A percentile compares a stretch with the other conserved stretches of the same genome.
Evolutionary conservation across 2,888 invertebrate genomes (phyloP).

Genomic region (Candidula unifasciata): DNA sequence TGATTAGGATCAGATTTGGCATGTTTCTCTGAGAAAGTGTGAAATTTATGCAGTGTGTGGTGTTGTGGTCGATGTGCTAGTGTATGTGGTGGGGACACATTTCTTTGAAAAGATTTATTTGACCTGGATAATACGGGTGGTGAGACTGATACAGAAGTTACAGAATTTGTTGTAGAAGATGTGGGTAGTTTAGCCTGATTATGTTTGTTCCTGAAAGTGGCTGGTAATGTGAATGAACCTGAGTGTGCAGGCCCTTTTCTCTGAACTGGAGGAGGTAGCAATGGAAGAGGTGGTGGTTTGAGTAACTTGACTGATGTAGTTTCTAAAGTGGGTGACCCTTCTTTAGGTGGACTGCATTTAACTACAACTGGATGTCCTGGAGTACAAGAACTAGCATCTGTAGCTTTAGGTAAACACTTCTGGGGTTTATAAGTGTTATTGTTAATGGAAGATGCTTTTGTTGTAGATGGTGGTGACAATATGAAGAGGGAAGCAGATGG

Average conservation of each 20-base stretch:
- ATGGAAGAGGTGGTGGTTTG: slow-evolving; percentile 42
- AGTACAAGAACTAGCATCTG: neutral
- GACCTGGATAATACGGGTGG: neutral
- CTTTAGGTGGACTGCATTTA: neutral
- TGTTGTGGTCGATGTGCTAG: neutral
- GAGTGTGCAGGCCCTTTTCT: slow-evolving; percentile 32
- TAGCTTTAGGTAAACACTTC: neutral
- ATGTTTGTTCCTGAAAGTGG: slow-evolving; percentile 21
- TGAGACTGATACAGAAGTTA: neutral
- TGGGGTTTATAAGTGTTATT: neutral
- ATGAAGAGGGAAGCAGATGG: neutral
- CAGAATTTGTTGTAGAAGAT: neutral
- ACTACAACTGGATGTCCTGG: neutral
- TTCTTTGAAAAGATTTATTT: neutral
- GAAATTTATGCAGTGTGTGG: neutral
- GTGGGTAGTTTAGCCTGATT: neutral
- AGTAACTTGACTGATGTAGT: neutral
- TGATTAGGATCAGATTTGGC: neutral
- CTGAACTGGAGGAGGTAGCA: slow-evolving; percentile 32
- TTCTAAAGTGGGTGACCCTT: neutral
- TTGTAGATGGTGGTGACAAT: neutral
- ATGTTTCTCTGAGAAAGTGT: neutral
- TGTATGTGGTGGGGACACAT: slow-evolving; percentile 3
- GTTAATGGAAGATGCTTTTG: neutral
- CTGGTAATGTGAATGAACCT: slow-evolving; percentile 26